Conservation (phyloP, 2,888 invertebrate genomes). For the Teleiodes luculella region DNA sequence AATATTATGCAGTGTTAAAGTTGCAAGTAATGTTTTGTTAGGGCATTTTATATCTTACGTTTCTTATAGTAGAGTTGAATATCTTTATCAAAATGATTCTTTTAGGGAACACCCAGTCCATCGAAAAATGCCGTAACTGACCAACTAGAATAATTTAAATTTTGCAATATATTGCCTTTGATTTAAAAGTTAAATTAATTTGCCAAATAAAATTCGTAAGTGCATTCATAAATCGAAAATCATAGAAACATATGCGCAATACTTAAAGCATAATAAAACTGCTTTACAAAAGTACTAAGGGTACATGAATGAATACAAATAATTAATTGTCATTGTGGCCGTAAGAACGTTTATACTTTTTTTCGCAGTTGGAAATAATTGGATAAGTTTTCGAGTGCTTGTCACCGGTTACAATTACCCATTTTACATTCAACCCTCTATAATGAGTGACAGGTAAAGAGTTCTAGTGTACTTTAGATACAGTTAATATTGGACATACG, state of each 20-base stretch:
- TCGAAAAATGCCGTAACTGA: background rate
- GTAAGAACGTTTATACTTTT: slow-evolving; percentile 26
- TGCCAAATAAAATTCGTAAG: background rate
- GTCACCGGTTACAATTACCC: slow-evolving; percentile 17
- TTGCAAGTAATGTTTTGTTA: background rate
- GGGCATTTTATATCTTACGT: background rate
- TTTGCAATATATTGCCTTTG: background rate
- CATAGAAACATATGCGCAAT: slow-evolving; percentile 54
- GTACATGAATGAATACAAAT: slow-evolving; percentile 38
- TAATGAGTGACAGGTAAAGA: background rate
- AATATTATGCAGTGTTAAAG: slow-evolving; percentile 3
- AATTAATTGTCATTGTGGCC: slow-evolving; percentile 54
- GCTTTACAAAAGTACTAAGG: slow-evolving; percentile 34
- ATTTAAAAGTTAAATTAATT: background rate
- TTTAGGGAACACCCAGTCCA: background rate
- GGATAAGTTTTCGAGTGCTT: slow-evolving; percentile 31
- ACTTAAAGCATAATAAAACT: slow-evolving; percentile 48
- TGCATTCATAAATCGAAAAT: slow-evolving; percentile 25
- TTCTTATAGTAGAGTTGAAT: background rate
- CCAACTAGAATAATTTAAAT: background rate
- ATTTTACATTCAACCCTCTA: slow-evolving; percentile 5
- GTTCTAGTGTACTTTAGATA: background rate
- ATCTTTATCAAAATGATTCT: background rate
- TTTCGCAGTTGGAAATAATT: slow-evolving; percentile 36
- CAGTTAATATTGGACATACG: background rate